These are phyloP conservation scores for Falco columbarius DNA, from an alignment of 2,797 vertebrate species.

Conservation along the genomic window DNA sequence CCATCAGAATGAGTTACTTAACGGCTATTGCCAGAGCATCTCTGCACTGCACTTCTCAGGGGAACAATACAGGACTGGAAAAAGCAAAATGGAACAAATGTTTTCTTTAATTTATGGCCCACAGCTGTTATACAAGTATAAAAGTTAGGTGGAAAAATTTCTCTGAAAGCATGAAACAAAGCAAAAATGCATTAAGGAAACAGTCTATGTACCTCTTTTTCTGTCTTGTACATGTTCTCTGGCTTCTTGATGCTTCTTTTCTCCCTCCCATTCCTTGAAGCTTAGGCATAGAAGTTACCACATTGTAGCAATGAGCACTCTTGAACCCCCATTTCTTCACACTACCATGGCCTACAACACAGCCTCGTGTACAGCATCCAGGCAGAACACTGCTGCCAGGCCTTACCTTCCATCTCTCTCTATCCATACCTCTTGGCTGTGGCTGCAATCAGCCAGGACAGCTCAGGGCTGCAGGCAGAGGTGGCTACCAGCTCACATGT, in stretches of 20 bases:
- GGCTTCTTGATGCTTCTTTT: background rate
- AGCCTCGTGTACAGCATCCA: background rate
- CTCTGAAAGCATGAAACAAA: background rate
- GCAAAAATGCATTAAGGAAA: background rate
- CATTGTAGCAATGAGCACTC: background rate
- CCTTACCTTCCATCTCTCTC: background rate
- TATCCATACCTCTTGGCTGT: background rate
- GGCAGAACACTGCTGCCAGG: background rate
- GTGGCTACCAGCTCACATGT: background rate
- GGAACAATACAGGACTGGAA: background rate
- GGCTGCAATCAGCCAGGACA: background rate
- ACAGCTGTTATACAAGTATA: background rate
- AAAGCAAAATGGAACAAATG: background rate
- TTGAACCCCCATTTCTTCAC: background rate
- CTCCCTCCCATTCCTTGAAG: background rate
- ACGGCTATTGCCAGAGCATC: background rate
- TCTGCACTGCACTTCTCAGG: fast-evolving
- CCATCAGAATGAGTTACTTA: background rate
- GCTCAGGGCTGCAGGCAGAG: background rate
- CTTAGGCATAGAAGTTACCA: background rate
- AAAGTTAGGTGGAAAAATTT: background rate
- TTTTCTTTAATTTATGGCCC: background rate
- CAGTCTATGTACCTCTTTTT: background rate
- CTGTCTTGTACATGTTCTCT: background rate
- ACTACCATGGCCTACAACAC: background rate